phyloP scores from a whole-genome alignment of 2,797 vertebrate species.

The Coilia nasus region DNA sequence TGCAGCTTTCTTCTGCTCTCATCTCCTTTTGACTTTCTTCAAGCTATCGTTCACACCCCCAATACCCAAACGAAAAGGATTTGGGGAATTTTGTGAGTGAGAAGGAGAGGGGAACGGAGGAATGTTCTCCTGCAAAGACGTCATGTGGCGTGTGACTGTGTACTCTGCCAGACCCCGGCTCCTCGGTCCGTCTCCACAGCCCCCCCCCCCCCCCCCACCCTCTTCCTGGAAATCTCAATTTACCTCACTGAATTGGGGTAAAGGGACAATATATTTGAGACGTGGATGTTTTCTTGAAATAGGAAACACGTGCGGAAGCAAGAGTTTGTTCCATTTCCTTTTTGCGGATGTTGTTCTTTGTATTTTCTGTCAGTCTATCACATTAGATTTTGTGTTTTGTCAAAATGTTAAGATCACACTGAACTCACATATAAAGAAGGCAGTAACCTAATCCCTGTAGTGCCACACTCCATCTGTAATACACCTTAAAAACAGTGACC shows the following conservation, averaged over 20 bases:
- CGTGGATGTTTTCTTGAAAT: conserved; percentile 44
- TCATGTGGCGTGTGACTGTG: conserved; percentile 70
- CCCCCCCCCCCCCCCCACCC: conserved; percentile 32
- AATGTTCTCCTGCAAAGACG: conserved; percentile 73
- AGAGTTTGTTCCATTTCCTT: conserved; percentile 10
- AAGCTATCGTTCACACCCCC: conserved; percentile 53
- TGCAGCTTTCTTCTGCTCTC: conserved; percentile 28
- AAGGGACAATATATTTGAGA: conserved; percentile 57
- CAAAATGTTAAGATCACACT: not conserved
- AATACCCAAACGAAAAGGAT: conserved; percentile 41
- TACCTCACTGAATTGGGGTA: conserved; percentile 62
- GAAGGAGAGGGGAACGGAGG: conserved; percentile 59
- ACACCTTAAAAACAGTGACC: not conserved
- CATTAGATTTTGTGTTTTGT: not conserved
- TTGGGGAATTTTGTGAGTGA: conserved; percentile 53
- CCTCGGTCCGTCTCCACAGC: conserved; percentile 15
- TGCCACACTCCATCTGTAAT: not conserved
- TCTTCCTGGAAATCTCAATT: conserved; percentile 73
- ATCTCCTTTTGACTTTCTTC: conserved; percentile 57
- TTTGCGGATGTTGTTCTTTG: conserved; percentile 4
- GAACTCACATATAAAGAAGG: not conserved
- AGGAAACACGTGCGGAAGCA: conserved; percentile 39
- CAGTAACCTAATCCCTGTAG: not conserved
- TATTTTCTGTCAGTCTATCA: not conserved
- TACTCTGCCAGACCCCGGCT: conserved; percentile 57